These are phyloP conservation scores for Pipistrellus pygmaeus DNA, from an alignment of 2,797 vertebrate species.

Conservation along the genomic window DNA sequence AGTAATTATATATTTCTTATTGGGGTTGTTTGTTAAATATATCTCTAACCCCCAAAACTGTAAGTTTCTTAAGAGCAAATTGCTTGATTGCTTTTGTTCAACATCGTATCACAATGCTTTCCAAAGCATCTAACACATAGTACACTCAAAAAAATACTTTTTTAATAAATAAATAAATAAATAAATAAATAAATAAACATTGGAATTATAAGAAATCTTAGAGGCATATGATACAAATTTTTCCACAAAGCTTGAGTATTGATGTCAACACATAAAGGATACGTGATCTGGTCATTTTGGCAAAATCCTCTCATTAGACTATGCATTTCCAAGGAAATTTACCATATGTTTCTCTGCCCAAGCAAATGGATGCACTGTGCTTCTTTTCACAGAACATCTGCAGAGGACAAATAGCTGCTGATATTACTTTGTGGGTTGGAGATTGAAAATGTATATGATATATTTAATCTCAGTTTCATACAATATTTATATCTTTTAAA, in stretches of 20 bases:
- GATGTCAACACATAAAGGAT: neutral
- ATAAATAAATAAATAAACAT: neutral
- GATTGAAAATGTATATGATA: neutral
- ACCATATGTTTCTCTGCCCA: neutral
- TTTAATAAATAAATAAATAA: neutral
- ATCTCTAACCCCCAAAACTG: neutral
- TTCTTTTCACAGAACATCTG: neutral
- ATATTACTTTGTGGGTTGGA: neutral
- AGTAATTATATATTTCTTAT: neutral
- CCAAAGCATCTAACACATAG: neutral
- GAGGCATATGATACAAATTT: neutral
- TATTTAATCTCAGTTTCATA: neutral
- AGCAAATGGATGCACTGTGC: neutral
- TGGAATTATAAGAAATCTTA: neutral
- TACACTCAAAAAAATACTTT: neutral
- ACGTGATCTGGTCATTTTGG: neutral
- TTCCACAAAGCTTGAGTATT: neutral
- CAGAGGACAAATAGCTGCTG: neutral
- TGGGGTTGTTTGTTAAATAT: neutral
- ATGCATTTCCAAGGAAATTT: neutral
- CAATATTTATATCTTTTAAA: neutral
- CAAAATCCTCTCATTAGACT: neutral
- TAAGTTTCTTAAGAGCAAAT: neutral
- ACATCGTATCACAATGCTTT: neutral
- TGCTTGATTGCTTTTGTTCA: neutral